Percentiles rank a stretch among this genome's conserved stretches.
Conservation (phyloP, 2,888 invertebrate genomes). For the Peribatodes rhomboidaria region DNA sequence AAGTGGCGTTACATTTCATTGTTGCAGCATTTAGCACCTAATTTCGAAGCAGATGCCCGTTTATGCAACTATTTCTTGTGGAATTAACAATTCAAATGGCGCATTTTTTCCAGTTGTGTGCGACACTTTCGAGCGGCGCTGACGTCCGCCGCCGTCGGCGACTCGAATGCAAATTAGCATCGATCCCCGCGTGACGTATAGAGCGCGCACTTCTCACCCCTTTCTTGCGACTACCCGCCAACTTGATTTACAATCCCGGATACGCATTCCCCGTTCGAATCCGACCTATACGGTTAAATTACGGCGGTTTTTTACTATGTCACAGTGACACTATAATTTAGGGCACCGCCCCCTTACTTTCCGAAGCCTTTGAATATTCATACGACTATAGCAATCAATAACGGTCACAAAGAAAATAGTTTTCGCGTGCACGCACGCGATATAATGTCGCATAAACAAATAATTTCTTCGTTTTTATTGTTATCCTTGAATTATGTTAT, state of each 20-base stretch:
- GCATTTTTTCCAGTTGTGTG: constrained; percentile 73
- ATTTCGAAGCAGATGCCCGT: constrained; percentile 72
- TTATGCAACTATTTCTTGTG: constrained; percentile 82
- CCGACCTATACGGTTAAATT: constrained; percentile 76
- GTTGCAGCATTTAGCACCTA: constrained; percentile 72
- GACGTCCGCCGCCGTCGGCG: constrained; percentile 79
- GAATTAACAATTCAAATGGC: constrained; percentile 83
- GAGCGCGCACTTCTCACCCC: constrained; percentile 83
- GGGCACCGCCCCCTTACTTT: constrained; percentile 83
- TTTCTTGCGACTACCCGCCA: constrained; percentile 83
- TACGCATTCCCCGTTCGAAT: constrained; percentile 76
- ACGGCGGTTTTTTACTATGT: constrained; percentile 81
- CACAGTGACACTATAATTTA: constrained; percentile 85
- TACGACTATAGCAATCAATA: constrained; percentile 85
- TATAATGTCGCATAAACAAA: constrained; percentile 84
- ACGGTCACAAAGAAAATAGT: constrained; percentile 82
- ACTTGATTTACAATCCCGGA: constrained; percentile 84
- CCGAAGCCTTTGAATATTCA: constrained; percentile 85
- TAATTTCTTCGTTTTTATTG: constrained; percentile 82
- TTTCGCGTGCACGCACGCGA: constrained; percentile 86
- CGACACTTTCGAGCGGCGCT: constrained; percentile 83
- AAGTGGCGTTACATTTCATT: constrained; percentile 63
- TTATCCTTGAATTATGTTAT: constrained; percentile 73
- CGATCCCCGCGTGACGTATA: constrained; percentile 81
- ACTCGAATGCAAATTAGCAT: constrained; percentile 84